Evolutionary conservation across 2,888 invertebrate species (phyloP).

Genomic region (Limenitis arthemis): DNA sequence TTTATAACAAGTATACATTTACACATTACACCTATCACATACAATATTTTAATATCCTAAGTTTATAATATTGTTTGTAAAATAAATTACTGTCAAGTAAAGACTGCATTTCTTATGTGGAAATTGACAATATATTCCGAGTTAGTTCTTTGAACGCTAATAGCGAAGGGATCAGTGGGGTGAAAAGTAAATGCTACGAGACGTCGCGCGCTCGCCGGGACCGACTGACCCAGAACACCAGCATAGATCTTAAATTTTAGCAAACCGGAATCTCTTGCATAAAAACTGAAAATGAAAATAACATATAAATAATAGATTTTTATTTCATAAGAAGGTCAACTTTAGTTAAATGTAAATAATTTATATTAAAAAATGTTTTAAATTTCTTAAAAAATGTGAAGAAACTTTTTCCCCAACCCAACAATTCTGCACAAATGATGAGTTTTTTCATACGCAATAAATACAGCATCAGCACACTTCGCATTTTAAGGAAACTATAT

Average conservation of each 20-base stretch:
- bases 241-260: constrained; percentile 92
- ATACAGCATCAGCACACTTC: not conserved
- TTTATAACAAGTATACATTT: not conserved
- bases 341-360: too few relatives aligned
- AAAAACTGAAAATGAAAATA: constrained; percentile 73
- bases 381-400: too few relatives aligned
- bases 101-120: constrained; percentile 82
- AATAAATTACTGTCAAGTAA: constrained; percentile 39
- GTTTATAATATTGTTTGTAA: not conserved
- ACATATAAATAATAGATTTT: not conserved
- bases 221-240: constrained; percentile 80
- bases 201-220: constrained; percentile 79
- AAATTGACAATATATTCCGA: constrained; percentile 96
- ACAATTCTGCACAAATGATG: too few relatives aligned
- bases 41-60: not conserved
- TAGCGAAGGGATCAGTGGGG: constrained; percentile 95
- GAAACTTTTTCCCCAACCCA: too few relatives aligned
- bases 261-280: constrained; percentile 85
- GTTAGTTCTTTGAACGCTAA: constrained; percentile 94
- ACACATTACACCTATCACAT: not conserved
- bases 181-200: constrained; percentile 97
- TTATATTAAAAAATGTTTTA: too few relatives aligned
- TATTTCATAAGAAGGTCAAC: not conserved
- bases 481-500: not conserved
- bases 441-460: too few relatives aligned